phyloP scores from a whole-genome alignment of 2,113 vertebrate species.

The Ammospiza nelsoni region DNA sequence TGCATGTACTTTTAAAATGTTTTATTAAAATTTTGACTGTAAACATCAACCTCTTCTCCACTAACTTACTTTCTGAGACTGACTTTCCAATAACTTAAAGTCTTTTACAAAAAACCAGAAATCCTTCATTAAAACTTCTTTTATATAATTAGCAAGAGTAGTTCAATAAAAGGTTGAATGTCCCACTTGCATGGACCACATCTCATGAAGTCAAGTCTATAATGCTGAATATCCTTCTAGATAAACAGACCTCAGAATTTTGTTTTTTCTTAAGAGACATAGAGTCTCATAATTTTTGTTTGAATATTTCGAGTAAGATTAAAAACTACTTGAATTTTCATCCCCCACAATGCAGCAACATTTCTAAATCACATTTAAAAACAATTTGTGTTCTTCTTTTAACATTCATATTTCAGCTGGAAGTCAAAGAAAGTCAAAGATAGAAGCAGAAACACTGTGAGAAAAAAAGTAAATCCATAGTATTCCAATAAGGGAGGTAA shows the following conservation, averaged over 20 bases:
- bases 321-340: neutral
- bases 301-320: neutral
- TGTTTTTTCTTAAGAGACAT: neutral
- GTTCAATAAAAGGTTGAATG: neutral
- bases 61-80: neutral
- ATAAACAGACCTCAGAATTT: neutral
- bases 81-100: neutral
- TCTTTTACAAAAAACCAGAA: neutral
- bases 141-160: neutral
- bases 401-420: neutral
- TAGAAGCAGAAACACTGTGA: neutral
- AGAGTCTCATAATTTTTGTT: neutral
- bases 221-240: neutral
- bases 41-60: neutral
- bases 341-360: neutral
- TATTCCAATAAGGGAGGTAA: neutral
- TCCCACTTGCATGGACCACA: neutral
- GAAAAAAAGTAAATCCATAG: neutral
- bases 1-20: neutral
- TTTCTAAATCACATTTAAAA: neutral
- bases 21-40: neutral
- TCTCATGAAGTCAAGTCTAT: neutral
- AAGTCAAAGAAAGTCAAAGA: constrained; percentile 10
- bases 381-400: neutral
- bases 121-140: neutral